A percentile compares a stretch with the other conserved stretches of the same genome.
phyloP scores from a whole-genome alignment of 2,888 invertebrate species.

The Arenicola marina region DNA sequence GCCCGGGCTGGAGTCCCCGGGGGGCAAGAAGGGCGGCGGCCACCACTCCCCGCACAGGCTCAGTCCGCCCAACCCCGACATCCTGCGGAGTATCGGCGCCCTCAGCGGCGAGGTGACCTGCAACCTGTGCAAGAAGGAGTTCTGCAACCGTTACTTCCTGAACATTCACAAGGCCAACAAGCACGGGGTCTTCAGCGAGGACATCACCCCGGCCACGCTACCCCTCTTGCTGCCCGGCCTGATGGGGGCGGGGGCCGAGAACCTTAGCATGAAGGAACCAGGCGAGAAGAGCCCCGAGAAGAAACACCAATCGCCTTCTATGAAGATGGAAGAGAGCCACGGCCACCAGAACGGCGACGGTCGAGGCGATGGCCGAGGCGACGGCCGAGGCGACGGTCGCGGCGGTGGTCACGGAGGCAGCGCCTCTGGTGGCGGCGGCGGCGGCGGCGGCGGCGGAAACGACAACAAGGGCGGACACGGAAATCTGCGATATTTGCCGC shows the following conservation, averaged over 20 bases:
- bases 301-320: neutral
- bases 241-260: neutral
- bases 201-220: conserved; percentile 4
- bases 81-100: conserved; percentile 8
- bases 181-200: conserved; percentile 47
- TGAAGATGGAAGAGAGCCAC: neutral
- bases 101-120: conserved; percentile 72
- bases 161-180: conserved; percentile 59
- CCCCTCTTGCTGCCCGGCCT: conserved; percentile 1
- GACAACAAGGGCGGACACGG: conserved; percentile 1
- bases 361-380: no score
- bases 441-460: neutral
- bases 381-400: no score
- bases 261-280: neutral
- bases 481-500: conserved; percentile 50
- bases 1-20: conserved; percentile 33
- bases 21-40: conserved; percentile 24
- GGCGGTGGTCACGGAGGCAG: no score
- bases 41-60: conserved; percentile 4
- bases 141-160: conserved; percentile 58
- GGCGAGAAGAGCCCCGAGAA: neutral
- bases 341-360: neutral
- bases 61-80: conserved; percentile 2
- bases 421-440: neutral
- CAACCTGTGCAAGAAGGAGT: conserved; percentile 77